These are phyloP conservation scores for Thelaira solivaga DNA, from an alignment of 2,888 invertebrate species.

Conservation along the genomic window DNA sequence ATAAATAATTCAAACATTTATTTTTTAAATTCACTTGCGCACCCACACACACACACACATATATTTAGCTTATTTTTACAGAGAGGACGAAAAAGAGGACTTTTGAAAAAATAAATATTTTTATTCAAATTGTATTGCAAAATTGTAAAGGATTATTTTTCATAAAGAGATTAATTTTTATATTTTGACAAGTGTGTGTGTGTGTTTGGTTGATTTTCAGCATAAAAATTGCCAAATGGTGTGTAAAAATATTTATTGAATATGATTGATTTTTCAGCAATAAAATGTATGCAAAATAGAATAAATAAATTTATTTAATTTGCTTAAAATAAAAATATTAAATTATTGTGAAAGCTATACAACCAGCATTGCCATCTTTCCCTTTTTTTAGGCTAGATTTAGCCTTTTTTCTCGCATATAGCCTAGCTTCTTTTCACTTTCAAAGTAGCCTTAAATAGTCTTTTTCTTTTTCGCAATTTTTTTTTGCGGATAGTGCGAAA, in stretches of 20 bases:
- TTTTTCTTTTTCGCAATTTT: too few species aligned
- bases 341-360: too few species aligned
- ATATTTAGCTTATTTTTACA: neutral
- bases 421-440: too few species aligned
- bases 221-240: constrained; percentile 19
- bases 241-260: constrained; percentile 37
- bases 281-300: neutral
- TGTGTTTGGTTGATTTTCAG: neutral
- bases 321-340: neutral
- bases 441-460: too few species aligned
- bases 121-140: neutral
- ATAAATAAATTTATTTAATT: neutral
- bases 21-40: neutral
- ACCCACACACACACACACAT: too few species aligned
- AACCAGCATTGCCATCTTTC: too few species aligned
- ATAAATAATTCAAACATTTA: neutral
- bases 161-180: constrained; percentile 8
- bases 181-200: neutral
- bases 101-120: too few species aligned
- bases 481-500: too few species aligned
- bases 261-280: constrained; percentile 36
- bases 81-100: too few species aligned
- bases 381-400: too few species aligned
- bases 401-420: too few species aligned
- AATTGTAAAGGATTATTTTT: constrained; percentile 5